Evolutionary conservation across 2,797 vertebrate species (phyloP).

Genomic region (Cephalopachus bancanus): DNA sequence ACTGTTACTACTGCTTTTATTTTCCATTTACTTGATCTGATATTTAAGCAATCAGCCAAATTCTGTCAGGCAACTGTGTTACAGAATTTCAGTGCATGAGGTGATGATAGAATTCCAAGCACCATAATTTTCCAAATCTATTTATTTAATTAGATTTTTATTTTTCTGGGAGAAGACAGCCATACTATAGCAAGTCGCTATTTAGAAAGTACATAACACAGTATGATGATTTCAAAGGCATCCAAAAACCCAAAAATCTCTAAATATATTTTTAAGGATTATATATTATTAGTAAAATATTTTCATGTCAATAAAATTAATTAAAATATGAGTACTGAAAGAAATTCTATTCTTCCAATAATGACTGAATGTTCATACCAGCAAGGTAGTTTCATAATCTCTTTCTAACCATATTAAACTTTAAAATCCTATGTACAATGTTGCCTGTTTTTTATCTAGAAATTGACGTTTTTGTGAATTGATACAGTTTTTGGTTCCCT

Average conservation of each 20-base stretch:
- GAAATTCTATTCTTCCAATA: slow-evolving; percentile 28
- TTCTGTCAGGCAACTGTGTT: slow-evolving; percentile 56
- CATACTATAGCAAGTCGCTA: slow-evolving; percentile 60
- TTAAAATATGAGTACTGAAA: slow-evolving; percentile 55
- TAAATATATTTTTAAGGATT: slow-evolving; percentile 61
- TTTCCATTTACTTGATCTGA: slow-evolving; percentile 64
- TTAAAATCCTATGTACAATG: not conserved
- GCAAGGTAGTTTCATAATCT: not conserved
- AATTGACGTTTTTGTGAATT: slow-evolving; percentile 24
- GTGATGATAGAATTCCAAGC: slow-evolving; percentile 49
- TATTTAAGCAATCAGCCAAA: slow-evolving; percentile 66
- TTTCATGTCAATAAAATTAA: slow-evolving; percentile 65
- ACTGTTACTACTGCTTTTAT: slow-evolving; percentile 34
- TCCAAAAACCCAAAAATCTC: slow-evolving; percentile 45
- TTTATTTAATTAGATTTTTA: slow-evolving; percentile 66
- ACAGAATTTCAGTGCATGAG: slow-evolving; percentile 48
- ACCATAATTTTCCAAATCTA: slow-evolving; percentile 63
- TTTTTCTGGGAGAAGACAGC: not conserved
- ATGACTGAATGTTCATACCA: not conserved
- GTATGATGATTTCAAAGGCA: slow-evolving; percentile 49
- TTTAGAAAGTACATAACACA: not conserved
- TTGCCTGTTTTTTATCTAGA: not conserved
- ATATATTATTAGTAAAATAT: slow-evolving; percentile 46
- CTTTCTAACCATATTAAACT: not conserved
- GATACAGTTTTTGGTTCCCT: not conserved